Percentiles rank a stretch among this genome's conserved stretches.
phyloP scores from a whole-genome alignment of 2,113 vertebrate species.

The Alligator mississippiensis region DNA sequence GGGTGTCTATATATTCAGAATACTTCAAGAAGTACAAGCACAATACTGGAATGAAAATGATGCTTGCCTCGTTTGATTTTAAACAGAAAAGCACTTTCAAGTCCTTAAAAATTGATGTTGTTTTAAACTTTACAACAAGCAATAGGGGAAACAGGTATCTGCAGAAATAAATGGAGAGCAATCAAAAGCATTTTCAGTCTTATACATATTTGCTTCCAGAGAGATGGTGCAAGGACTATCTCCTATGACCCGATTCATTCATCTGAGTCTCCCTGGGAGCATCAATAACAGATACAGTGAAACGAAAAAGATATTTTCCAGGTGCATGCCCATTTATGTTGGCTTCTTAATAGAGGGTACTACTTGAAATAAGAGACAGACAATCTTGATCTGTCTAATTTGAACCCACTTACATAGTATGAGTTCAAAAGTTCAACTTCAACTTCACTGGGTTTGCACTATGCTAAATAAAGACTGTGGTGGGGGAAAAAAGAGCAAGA shows the following conservation, averaged over 20 bases:
- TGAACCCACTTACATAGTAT: background rate
- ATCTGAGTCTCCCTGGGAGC: slow-evolving; percentile 7
- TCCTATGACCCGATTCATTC: slow-evolving; percentile 54
- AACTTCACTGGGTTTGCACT: background rate
- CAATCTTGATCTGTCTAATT: background rate
- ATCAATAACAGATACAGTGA: slow-evolving; percentile 3
- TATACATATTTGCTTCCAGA: slow-evolving; percentile 29
- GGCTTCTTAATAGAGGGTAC: background rate
- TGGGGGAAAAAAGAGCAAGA: background rate
- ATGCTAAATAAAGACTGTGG: background rate
- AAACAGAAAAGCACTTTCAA: slow-evolving; percentile 77
- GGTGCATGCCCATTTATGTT: background rate
- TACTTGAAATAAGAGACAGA: background rate
- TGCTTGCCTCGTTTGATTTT: slow-evolving; percentile 78
- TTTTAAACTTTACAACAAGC: slow-evolving; percentile 75
- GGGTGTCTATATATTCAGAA: slow-evolving; percentile 72
- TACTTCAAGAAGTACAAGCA: slow-evolving; percentile 69
- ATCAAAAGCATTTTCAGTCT: slow-evolving; percentile 50
- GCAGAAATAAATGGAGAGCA: slow-evolving; percentile 64
- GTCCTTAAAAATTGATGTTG: slow-evolving; percentile 78
- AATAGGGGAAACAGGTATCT: slow-evolving; percentile 45
- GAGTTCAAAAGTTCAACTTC: background rate
- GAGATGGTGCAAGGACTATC: slow-evolving; percentile 14
- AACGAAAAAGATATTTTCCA: slow-evolving; percentile 10
- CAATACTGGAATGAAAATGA: slow-evolving; percentile 77